A percentile compares a stretch with the other conserved stretches of the same genome.
phyloP scores from a whole-genome alignment of 2,888 invertebrate species.

The Ophion ventricosus region DNA sequence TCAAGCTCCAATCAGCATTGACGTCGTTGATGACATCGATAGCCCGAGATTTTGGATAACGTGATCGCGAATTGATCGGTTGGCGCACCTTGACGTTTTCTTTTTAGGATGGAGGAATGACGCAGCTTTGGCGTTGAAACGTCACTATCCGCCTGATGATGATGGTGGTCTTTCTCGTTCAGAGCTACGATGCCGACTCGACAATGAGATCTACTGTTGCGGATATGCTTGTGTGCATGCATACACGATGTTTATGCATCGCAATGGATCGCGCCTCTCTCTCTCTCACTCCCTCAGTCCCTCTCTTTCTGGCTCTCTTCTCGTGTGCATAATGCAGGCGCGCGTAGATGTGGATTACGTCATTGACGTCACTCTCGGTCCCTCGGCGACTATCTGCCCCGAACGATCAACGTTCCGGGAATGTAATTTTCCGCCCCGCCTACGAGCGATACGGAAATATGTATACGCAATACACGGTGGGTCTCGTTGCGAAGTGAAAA shows the following conservation, averaged over 20 bases:
- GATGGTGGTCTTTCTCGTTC: neutral
- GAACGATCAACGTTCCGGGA: slow-evolving; percentile 63
- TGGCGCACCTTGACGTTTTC: neutral
- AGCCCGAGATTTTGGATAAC: neutral
- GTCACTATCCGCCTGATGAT: neutral
- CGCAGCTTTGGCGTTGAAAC: neutral
- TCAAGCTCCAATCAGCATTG: neutral
- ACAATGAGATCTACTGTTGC: slow-evolving; percentile 55
- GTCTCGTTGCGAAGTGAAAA: slow-evolving; percentile 24
- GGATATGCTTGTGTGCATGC: slow-evolving; percentile 10
- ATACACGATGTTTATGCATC: slow-evolving; percentile 25
- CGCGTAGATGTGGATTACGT: slow-evolving; percentile 48
- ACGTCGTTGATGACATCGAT: slow-evolving; percentile 8
- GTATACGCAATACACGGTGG: slow-evolving; percentile 27
- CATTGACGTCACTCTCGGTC: slow-evolving; percentile 47
- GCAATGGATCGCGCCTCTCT: slow-evolving; percentile 20
- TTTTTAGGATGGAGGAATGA: neutral
- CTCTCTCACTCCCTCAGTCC: slow-evolving; percentile 9
- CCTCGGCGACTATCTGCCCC: slow-evolving; percentile 45
- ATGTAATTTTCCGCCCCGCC: slow-evolving; percentile 62
- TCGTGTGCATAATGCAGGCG: slow-evolving; percentile 20
- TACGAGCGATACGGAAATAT: slow-evolving; percentile 49
- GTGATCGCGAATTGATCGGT: neutral
- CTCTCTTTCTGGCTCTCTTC: slow-evolving; percentile 19
- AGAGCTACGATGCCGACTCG: slow-evolving; percentile 14